phyloP scores from a whole-genome alignment of 2,888 invertebrate species.

The Celastrina argiolus region DNA sequence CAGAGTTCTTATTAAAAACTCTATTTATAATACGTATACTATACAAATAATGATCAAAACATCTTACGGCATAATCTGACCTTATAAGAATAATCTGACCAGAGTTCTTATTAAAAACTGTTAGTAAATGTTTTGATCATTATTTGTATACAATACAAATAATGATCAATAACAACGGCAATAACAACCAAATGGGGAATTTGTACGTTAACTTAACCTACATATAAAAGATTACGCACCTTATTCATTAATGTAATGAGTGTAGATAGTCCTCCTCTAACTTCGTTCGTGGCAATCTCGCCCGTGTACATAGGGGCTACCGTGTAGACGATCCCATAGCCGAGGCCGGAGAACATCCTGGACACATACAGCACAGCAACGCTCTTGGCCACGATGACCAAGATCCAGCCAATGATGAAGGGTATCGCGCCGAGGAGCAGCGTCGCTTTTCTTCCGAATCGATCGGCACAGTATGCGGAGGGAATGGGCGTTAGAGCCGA shows the following conservation, averaged over 20 bases:
- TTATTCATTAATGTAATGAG: conserved; percentile 78
- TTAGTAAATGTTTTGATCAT: too few relatives aligned
- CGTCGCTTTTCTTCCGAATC: conserved; percentile 82
- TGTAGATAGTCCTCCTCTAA: conserved; percentile 80
- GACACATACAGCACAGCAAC: conserved; percentile 78
- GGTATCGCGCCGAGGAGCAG: conserved; percentile 79
- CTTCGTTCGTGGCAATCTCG: conserved; percentile 79
- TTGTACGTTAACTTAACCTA: not conserved
- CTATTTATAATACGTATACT: too few relatives aligned
- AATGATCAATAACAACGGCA: too few relatives aligned
- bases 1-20: too few relatives aligned
- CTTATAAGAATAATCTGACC: too few relatives aligned
- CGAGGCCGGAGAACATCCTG: conserved; percentile 80
- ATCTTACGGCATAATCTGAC: too few relatives aligned
- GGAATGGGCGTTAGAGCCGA: conserved; percentile 80
- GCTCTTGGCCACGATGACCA: conserved; percentile 78
- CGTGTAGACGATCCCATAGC: conserved; percentile 80
- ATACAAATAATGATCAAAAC: too few relatives aligned
- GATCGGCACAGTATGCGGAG: conserved; percentile 80
- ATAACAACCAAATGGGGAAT: too few relatives aligned
- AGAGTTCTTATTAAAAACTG: too few relatives aligned
- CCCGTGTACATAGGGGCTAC: conserved; percentile 81
- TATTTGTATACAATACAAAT: too few relatives aligned
- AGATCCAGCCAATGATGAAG: conserved; percentile 80
- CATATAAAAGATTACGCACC: conserved; percentile 47